phyloP scores from a whole-genome alignment of 53 echinoderm and acorn worm species.

The Apostichopus leukothele region DNA sequence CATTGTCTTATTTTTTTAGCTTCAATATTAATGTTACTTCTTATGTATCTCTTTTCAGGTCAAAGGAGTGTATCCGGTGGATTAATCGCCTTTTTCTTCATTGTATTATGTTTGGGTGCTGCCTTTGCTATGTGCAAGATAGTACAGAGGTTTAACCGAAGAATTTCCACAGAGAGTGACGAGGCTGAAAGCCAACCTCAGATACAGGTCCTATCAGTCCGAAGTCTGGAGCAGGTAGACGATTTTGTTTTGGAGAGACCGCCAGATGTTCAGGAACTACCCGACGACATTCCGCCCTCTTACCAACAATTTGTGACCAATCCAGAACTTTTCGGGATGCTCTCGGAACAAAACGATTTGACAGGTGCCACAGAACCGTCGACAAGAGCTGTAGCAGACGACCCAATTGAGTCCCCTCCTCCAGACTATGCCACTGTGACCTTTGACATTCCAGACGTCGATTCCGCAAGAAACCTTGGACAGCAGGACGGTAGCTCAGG shows the following conservation, averaged over 20 bases:
- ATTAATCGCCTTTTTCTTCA: background rate
- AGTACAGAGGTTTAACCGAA: background rate
- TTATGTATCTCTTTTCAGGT: background rate
- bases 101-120: background rate
- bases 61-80: background rate
- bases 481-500: no score
- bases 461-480: background rate
- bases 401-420: constrained; percentile 20
- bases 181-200: background rate
- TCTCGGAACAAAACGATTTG: background rate
- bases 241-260: background rate
- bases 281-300: constrained; percentile 10
- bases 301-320: constrained; percentile 29
- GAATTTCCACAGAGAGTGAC: background rate
- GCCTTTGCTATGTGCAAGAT: background rate
- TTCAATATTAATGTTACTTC: background rate
- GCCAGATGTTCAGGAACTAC: constrained; percentile 7
- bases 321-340: background rate
- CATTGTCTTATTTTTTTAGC: no score
- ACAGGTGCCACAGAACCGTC: no score
- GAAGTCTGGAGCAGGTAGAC: background rate
- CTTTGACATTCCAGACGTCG: background rate
- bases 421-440: constrained; percentile 31
- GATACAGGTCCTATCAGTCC: background rate
- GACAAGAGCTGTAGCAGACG: background rate